phyloP scores from a whole-genome alignment of 2,888 invertebrate species.

The Macrosoma leucophasiata region DNA sequence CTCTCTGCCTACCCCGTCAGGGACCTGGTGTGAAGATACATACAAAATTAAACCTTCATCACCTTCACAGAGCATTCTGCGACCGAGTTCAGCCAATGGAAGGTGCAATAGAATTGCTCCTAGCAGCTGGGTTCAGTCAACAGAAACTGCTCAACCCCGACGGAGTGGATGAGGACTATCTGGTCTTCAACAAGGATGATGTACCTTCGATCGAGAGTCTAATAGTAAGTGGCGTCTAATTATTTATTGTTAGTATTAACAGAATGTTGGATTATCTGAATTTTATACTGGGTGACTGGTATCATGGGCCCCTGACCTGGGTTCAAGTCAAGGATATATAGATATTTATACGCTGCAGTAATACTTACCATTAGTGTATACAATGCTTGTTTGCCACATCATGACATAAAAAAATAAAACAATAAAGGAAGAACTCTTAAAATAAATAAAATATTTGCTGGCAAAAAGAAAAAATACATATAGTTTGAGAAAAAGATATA shows the following conservation, averaged over 20 bases:
- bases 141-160: slow-evolving; percentile 73
- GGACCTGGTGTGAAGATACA: too few relatives aligned
- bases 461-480: not conserved
- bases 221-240: slow-evolving; percentile 48
- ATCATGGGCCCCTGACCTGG: too few relatives aligned
- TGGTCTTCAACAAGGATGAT: slow-evolving; percentile 79
- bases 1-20: too few relatives aligned
- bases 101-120: slow-evolving; percentile 87
- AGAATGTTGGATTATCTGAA: not conserved
- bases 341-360: too few relatives aligned
- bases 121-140: slow-evolving; percentile 88
- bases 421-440: too few relatives aligned
- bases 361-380: too few relatives aligned
- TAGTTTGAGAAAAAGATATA: too few relatives aligned
- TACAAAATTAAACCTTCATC: too few relatives aligned
- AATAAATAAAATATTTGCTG: not conserved
- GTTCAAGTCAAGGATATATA: too few relatives aligned
- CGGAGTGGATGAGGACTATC: slow-evolving; percentile 74
- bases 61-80: slow-evolving; percentile 74
- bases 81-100: slow-evolving; percentile 88
- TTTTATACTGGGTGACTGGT: too few relatives aligned
- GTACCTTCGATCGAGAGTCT: slow-evolving; percentile 73
- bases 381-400: too few relatives aligned
- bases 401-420: too few relatives aligned
- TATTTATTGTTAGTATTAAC: not conserved